These are phyloP conservation scores for Cataglyphis albicans DNA, from an alignment of 2,888 invertebrate species.

Conservation along the genomic window DNA sequence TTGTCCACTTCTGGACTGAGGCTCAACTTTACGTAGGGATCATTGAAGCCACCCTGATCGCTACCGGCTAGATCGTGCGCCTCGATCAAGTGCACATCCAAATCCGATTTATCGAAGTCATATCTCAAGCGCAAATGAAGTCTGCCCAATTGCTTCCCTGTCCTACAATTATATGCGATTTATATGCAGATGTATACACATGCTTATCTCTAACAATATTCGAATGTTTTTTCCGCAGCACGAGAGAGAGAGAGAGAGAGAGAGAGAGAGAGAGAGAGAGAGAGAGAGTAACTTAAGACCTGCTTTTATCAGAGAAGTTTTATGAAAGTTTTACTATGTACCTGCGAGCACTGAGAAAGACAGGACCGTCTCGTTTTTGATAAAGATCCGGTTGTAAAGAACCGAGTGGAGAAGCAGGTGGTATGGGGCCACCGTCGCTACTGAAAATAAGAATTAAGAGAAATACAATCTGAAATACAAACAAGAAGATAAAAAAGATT, in stretches of 20 bases:
- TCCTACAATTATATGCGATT: conserved; percentile 74
- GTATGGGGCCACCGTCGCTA: conserved; percentile 85
- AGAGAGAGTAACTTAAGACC: neutral
- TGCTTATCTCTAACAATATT: neutral
- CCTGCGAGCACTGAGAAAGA: conserved; percentile 89
- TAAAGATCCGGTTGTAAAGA: conserved; percentile 96
- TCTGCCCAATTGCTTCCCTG: conserved; percentile 91
- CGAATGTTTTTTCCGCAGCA: neutral
- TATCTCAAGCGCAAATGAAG: conserved; percentile 95
- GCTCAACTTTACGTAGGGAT: conserved; percentile 94
- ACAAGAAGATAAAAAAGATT: neutral
- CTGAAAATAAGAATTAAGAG: conserved; percentile 50
- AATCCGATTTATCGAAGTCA: conserved; percentile 95
- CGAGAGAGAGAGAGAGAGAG: neutral
- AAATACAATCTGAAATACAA: neutral
- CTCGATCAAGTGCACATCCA: conserved; percentile 97
- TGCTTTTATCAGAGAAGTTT: conserved; percentile 8
- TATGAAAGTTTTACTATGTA: conserved; percentile 56
- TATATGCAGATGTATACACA: neutral
- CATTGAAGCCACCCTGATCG: conserved; percentile 95
- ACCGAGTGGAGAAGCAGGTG: conserved; percentile 90
- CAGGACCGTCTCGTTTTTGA: conserved; percentile 92
- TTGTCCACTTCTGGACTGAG: conserved; percentile 94
- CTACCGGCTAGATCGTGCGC: conserved; percentile 94
- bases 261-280: neutral